These are phyloP conservation scores for Aptenodytes forsteri DNA, from an alignment of 2,113 vertebrate genomes.

Conservation along the genomic window DNA sequence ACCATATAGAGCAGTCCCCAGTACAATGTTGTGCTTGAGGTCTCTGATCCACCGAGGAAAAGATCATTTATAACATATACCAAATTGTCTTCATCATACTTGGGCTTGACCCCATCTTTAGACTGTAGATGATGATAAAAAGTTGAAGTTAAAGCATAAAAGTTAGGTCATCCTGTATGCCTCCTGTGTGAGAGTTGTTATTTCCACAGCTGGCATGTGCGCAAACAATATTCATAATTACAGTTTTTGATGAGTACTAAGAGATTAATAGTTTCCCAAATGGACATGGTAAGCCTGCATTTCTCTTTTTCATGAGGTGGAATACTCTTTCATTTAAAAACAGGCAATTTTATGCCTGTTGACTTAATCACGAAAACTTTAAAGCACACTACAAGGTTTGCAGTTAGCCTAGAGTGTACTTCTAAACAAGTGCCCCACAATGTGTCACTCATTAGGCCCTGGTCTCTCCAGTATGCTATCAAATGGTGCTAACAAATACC, in stretches of 20 bases:
- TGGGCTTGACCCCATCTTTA: not conserved
- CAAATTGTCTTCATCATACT: constrained; percentile 75
- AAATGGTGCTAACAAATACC: not conserved
- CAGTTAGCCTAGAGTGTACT: not conserved
- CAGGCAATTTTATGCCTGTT: not conserved
- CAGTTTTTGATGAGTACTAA: not conserved
- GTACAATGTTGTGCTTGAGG: constrained; percentile 67
- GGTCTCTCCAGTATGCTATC: not conserved
- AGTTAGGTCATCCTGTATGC: not conserved
- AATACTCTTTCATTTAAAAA: not conserved
- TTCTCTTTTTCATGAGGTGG: not conserved
- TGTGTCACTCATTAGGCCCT: not conserved
- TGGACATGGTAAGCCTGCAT: not conserved
- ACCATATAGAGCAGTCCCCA: constrained; percentile 76
- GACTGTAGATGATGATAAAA: constrained; percentile 41
- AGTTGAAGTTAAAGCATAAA: not conserved
- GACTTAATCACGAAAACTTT: not conserved
- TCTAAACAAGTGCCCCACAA: not conserved
- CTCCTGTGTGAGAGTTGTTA: not conserved
- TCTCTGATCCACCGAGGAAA: constrained; percentile 77
- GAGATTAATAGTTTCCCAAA: not conserved
- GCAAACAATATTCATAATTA: not conserved
- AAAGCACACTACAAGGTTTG: not conserved
- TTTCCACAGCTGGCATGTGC: not conserved
- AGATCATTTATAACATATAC: constrained; percentile 65